Evolutionary conservation across 1,140 invertebrate genomes (phyloP), one percentile per base, ranked within the genome.

Genomic region (Lanistes nyassanus): DNA sequence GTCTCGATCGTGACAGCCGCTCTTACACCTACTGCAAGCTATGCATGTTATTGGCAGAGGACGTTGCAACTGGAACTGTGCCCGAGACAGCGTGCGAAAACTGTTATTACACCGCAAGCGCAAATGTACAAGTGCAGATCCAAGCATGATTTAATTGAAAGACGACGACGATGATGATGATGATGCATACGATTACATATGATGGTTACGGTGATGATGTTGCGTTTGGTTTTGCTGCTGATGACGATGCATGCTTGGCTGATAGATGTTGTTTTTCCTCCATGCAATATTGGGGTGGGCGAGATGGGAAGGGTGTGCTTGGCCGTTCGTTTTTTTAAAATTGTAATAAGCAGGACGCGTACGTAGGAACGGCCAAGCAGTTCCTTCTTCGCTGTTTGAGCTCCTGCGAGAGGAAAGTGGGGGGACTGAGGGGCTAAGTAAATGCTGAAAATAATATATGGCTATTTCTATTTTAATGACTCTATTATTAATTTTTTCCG

Each of bases 81-180:
- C n/a, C n/a, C 53, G 53, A 55, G n/a, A 13, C 53, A 16, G 13
- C 53, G 53, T 16, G 53, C 53, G 53, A 55, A 13, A n/a, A n/a
- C n/a, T n/a, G n/a, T n/a, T n/a, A n/a, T n/a, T n/a, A n/a, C n/a
- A n/a, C n/a, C n/a, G n/a, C n/a, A n/a, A n/a, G n/a, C n/a, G n/a
- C n/a, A n/a, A n/a, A n/a, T 55, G 53, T 13, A 16, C 53, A 55
- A 16, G 53, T 16, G 53, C 53, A 55, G 53, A 55, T n/a, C 13
- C n/a, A 16, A n/a, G n/a, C n/a, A n/a, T 16, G 13, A n/a, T 16
- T 55, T 13, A 55, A 16, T 13, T 16, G 13, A n/a, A 55, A 16
- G 53, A 55, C n/a, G 53, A 55, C n/a, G 53, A 55, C n/a, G 53
- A 55, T 55, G 53, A 55, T 55, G 53, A 55, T 55, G 53, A 55